phyloP scores from a whole-genome alignment of 2,797 vertebrate genomes.

The Muscicapa striata region DNA sequence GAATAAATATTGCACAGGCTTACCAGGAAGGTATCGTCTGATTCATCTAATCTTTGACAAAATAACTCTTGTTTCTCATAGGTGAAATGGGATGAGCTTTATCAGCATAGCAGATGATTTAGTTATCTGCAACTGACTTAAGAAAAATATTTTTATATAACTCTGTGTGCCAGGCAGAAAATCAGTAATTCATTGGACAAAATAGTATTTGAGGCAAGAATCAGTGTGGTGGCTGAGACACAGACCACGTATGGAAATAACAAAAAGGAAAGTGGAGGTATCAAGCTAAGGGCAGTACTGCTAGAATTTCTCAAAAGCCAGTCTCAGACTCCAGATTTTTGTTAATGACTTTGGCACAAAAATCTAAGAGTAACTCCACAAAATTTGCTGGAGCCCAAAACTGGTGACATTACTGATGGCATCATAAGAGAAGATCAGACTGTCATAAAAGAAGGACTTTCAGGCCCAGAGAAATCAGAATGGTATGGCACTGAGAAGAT shows the following conservation, averaged over 20 bases:
- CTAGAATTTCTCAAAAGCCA: not conserved
- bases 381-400: not conserved
- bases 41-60: conserved; percentile 29
- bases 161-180: not conserved
- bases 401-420: not conserved
- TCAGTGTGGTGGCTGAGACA: not conserved
- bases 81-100: conserved; percentile 3
- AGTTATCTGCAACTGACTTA: not conserved
- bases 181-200: conserved; percentile 12
- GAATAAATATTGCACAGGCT: not conserved
- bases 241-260: not conserved
- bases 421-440: not conserved
- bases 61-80: not conserved
- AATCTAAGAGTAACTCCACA: not conserved
- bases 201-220: not conserved
- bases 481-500: not conserved
- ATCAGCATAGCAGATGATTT: not conserved
- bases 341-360: not conserved
- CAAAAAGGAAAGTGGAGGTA: not conserved
- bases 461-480: not conserved
- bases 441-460: not conserved
- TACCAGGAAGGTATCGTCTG: not conserved
- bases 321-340: not conserved
- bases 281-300: not conserved
- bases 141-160: conserved; percentile 5